Evolutionary conservation across 1,140 invertebrate genomes (phyloP), one percentile per base, ranked within the genome.

Genomic region (Ceratina calcarata): DNA sequence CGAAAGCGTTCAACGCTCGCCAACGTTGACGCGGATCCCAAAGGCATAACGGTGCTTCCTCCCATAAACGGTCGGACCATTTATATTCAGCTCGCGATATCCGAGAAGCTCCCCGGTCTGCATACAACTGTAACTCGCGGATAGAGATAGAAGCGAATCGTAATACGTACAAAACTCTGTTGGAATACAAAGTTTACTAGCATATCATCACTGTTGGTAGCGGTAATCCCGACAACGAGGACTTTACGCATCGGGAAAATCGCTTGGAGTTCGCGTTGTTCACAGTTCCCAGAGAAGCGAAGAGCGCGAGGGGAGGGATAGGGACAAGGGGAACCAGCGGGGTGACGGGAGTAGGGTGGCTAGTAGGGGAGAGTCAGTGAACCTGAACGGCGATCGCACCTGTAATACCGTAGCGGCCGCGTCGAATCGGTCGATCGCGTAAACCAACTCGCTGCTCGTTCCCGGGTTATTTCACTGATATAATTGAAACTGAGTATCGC

Each of bases 341-440:
- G n/a, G 65, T 10, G 70, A 16, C 12, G 22, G 12, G 6, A 18
- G 24, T 24, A 32, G 37, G 58, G 18, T 2, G 27, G 58, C 10
- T 2, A 15, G 53, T 53, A 13, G 16, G 12, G 2, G 51, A n/a
- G 69, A 79, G 13, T 32, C 78, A 83, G 76, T 81, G 61, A 74
- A 83, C 81, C 81, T 70, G 71, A 82, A 84, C 68, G 37, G 15
- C 45, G 76, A 79, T 74, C 45, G 66, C 83, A 84, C 78, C 82
- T 75, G 77, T 66, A 71, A 51, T 37, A n/a, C 8, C 13, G 58
- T 55, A 37, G 22, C 37, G 57, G 27, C 24, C 64, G 37, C 62
- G 55, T 49, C 61, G 18, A 37, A 15, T 13, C 27, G 37, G 37
- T 45, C 37, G 37, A 45, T 45, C 37, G 37, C 37, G 37, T 45